Evolutionary conservation across 1,140 invertebrate species (phyloP), one percentile per base, ranked within the genome.

Genomic region (Sesamia nonagrioides): DNA sequence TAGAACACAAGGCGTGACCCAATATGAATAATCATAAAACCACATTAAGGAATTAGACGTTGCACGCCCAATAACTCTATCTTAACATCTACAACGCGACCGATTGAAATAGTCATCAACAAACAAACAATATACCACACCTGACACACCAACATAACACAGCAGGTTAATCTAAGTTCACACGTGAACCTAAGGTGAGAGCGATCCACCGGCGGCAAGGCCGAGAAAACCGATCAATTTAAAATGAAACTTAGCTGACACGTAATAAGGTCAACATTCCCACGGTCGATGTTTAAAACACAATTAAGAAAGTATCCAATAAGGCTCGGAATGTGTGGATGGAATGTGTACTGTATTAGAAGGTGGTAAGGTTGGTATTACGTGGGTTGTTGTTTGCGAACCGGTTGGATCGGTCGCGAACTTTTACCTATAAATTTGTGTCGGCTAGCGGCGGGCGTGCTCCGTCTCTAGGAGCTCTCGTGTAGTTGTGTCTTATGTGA

Each of bases 361-460:
- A 73, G 61, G 81, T 68, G 58, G 84, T 92, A 93, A 72, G 82
- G 88, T 71, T 81, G 88, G 91, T 87, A 71, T 79, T 60, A 80
- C 83, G 84, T 33, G 27, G 56, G 58, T 37, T 2, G 1, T n/a
- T 15, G 76, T 27, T 35, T 11, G 73, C 52, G 78, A 84, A 92
- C 91, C 90, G 91, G 91, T 93, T 89, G 84, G 87, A 68, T 88
- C 89, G 92, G 89, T 93, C 92, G 92, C 93, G 93, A 94, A 94
- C 93, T 94, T 94, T 94, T 94, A 93, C 93, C 93, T 94, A 94
- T 94, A 94, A 94, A 94, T 94, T 94, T 91, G 91, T 94, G 93
- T 92, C 91, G 92, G 87, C 87, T 84, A 83, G 87, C 87, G 85
- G 84, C 84, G 85, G 78, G 74, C 79, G 72, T 69, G 71, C 52